Evolutionary conservation across 1,140 invertebrate species (phyloP), one percentile per base, ranked within the genome.

Genomic region (Drosophila santomea): DNA sequence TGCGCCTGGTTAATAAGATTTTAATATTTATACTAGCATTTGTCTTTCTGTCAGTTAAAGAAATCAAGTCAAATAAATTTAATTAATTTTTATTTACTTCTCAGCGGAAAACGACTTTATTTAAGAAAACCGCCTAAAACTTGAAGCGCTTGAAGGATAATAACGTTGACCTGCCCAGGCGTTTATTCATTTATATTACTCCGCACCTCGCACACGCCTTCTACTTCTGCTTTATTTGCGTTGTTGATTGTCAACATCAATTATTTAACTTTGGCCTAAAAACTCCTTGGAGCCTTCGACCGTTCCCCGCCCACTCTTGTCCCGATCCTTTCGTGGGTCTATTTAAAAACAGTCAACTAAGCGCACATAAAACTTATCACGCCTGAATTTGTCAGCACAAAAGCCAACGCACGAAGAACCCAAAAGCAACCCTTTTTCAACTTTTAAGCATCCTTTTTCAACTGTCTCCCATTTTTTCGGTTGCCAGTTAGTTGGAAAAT

Each of bases 241-340:
- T 79, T 81, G 78, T 75, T 91, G 89, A 91, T 91, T 91, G 89
- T 91, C 89, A 89, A 84, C 89, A 91, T 91, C 89, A 91, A 91
- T 91, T 91, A 91, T 91, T 91, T 89, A 91, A 89, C 86, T 89
- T 90, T 89, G 78, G 84, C 73, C 84, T 67, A 76, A 85, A 63
- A 64, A 79, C 69, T 75, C 59, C 28, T 63, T 12, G 36, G 44
- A 45, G 55, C 38, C 38, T 55, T 60, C n/a, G 61, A 36, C 67
- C 35, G 20, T 39, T 39, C 28, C 20, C 15, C 32, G 32, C n/a
- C 8, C 32, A 36, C 56, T 35, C 41, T 28, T 12, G 25, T 28
- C 12, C 14, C 36, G 64, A 43, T 55, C 51, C 55, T 35, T 62
- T 55, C 50, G 44, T 45, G 80, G 77, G 84, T 90, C 84, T 89